Percentiles rank a stretch among this genome's conserved stretches.
phyloP scores from a whole-genome alignment of 1,140 invertebrate species.

The Gryon sp. region DNA sequence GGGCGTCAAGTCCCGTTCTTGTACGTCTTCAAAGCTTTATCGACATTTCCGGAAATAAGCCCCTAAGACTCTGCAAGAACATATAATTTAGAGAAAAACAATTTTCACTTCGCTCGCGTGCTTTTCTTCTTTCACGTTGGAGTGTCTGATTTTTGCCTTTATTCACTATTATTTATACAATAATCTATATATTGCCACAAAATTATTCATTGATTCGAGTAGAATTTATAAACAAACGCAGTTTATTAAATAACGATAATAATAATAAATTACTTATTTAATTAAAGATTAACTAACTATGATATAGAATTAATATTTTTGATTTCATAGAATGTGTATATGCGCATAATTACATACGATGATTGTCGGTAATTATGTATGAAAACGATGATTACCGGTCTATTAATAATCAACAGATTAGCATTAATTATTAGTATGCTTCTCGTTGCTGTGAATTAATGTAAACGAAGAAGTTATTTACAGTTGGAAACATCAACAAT shows the following conservation, averaged over 20 bases:
- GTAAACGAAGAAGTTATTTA: too few relatives aligned
- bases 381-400: too few relatives aligned
- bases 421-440: slow-evolving; percentile 2
- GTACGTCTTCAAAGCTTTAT: slow-evolving; percentile 56
- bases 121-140: slow-evolving; percentile 11
- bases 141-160: slow-evolving; percentile 16
- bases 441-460: too few relatives aligned
- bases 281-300: too few relatives aligned
- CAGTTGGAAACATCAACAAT: too few relatives aligned
- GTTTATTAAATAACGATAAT: too few relatives aligned
- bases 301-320: too few relatives aligned
- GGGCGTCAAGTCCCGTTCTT: slow-evolving; percentile 56
- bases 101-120: slow-evolving; percentile 31
- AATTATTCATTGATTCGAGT: slow-evolving; percentile 7
- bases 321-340: too few relatives aligned
- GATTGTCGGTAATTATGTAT: too few relatives aligned
- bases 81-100: slow-evolving; percentile 49
- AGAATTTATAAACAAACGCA: too few relatives aligned
- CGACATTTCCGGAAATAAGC: slow-evolving; percentile 54
- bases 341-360: neutral
- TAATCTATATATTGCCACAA: slow-evolving; percentile 22
- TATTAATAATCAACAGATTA: too few relatives aligned
- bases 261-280: too few relatives aligned
- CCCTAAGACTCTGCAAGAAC: slow-evolving; percentile 37
- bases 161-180: slow-evolving; percentile 19